Evolutionary conservation across 2,888 invertebrate species (phyloP), one percentile per base, ranked within the genome.

Genomic region (Punctoribates punctum): DNA sequence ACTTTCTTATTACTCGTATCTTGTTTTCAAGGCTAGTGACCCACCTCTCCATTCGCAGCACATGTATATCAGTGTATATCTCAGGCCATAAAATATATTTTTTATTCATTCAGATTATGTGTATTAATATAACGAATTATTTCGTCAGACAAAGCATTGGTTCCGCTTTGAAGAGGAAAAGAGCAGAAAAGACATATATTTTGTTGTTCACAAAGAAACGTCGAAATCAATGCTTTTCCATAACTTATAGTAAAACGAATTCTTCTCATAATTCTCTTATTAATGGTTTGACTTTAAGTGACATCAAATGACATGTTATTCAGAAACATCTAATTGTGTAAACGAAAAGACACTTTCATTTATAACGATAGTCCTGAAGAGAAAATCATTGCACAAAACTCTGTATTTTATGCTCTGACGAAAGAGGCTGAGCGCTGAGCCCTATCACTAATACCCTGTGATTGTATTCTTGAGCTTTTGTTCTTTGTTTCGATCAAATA

Each of bases 11-110:
- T 27, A 27, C 15, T 9, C 6, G 20, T 4, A 25, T 60, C 60
- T 60, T 5, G 60, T 60, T 60, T 29, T 60, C 60, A 60, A 60
- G 60, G 60, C 60, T 3, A 60, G 60, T 60, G 60, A 60, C 25
- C 60, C 60, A 60, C 60, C 51, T 51, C 15, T n/a, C n/a, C 51
- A 51, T 51, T 34, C 34, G 34, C 34, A 34, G 8, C 5, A 34
- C 34, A 34, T 34, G 34, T n/a, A n/a, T n/a, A n/a, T n/a, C n/a
- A n/a, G n/a, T n/a, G n/a, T n/a, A n/a, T 34, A 34, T 34, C 34
- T 4, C 34, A 34, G 8, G 34, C 4, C 34, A 34, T 34, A 34
- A 34, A 34, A 34, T 8, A n/a, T n/a, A n/a, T 8, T 34, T 34
- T 34, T 34, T 34, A 34, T 34, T 4, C 5, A 34, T 8, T 34